Conservation (phyloP, 2,113 vertebrate genomes). For the Herpetotheres cachinnans region DNA sequence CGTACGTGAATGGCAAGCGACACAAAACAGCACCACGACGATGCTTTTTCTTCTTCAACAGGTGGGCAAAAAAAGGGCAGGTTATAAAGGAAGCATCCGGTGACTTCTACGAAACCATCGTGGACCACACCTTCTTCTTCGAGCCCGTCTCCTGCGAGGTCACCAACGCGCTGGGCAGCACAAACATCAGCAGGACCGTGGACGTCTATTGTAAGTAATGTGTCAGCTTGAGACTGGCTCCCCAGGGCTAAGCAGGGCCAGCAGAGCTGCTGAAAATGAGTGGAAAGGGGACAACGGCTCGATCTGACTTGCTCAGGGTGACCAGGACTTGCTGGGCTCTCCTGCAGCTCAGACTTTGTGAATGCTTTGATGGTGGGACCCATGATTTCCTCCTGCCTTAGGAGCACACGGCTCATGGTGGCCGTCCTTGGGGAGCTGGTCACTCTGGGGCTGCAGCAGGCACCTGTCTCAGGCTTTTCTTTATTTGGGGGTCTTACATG, state of each 20-base stretch:
- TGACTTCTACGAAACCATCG: slow-evolving; percentile 89
- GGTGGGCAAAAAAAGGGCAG: slow-evolving; percentile 96
- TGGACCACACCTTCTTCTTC: slow-evolving; percentile 94
- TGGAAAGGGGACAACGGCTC: rapidly evolving
- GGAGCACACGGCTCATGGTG: rapidly evolving
- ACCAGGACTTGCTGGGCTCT: background rate
- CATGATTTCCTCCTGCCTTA: background rate
- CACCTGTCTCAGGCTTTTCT: background rate
- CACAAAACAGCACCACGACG: rapidly evolving
- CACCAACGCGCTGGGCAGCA: slow-evolving; percentile 93
- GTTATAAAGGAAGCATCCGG: slow-evolving; percentile 90
- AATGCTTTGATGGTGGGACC: rapidly evolving
- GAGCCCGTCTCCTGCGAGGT: slow-evolving; percentile 96
- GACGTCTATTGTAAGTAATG: slow-evolving; percentile 93
- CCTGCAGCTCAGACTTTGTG: background rate
- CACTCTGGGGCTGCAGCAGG: background rate
- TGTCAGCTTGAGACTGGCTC: background rate
- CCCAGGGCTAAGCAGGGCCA: background rate
- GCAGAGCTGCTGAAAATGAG: background rate
- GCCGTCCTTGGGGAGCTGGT: background rate
- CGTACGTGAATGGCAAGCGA: rapidly evolving
- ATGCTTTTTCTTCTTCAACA: slow-evolving; percentile 42
- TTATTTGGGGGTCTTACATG: background rate
- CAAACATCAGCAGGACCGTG: slow-evolving; percentile 94
- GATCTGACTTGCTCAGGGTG: background rate